These are phyloP conservation scores for Monopterus albus DNA, from an alignment of 2,113 vertebrate species.

Conservation along the genomic window DNA sequence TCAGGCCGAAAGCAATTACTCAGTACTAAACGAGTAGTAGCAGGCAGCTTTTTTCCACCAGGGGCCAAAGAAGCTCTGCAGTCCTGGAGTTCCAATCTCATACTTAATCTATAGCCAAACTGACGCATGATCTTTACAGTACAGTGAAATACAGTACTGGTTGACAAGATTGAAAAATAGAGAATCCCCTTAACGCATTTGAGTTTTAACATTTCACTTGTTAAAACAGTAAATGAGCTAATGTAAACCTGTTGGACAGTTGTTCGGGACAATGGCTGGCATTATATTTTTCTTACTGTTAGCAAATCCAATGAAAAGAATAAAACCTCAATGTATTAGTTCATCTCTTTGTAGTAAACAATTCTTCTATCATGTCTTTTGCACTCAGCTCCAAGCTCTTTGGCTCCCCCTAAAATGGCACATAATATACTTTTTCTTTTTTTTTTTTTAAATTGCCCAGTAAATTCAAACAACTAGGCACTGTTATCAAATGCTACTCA, in stretches of 20 bases:
- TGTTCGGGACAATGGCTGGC: not conserved
- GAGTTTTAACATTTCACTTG: not conserved
- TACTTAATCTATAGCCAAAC: not conserved
- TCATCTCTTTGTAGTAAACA: not conserved
- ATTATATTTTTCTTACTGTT: too few species aligned
- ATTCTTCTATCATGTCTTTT: too few species aligned
- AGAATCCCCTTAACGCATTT: not conserved
- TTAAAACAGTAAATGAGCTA: too few species aligned
- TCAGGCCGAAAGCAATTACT: conserved; percentile 16
- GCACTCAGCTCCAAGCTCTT: too few species aligned
- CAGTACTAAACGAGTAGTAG: conserved; percentile 20
- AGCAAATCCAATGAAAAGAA: too few species aligned
- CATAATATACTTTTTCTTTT: too few species aligned
- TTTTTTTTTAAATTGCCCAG: too few species aligned
- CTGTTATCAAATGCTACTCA: too few species aligned
- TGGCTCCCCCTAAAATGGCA: not conserved
- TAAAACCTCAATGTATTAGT: too few species aligned
- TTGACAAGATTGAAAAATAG: not conserved
- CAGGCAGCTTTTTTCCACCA: not conserved
- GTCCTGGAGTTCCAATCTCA: not conserved
- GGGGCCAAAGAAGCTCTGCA: not conserved
- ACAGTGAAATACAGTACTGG: conserved; percentile 24
- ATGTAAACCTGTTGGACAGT: not conserved
- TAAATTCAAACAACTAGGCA: too few species aligned
- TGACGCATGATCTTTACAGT: conserved; percentile 20